phyloP scores from a whole-genome alignment of 2,797 vertebrate species.

The Neosilurus hyrtlii region DNA sequence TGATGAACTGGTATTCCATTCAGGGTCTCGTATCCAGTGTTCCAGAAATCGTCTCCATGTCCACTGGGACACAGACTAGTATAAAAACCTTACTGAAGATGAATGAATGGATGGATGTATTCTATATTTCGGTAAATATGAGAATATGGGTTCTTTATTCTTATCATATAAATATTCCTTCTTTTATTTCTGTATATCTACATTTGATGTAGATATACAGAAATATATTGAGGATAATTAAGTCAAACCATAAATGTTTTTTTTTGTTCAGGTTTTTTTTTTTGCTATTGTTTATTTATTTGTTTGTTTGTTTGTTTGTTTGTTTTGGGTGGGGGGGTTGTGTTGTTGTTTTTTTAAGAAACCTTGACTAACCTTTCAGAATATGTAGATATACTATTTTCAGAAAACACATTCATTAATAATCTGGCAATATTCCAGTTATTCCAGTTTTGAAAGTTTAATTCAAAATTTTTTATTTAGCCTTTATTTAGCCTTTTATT shows the following conservation, averaged over 20 bases:
- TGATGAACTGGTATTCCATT: background rate
- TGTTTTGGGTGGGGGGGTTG: no score
- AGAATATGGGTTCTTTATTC: background rate
- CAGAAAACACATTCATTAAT: no score
- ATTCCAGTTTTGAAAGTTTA: no score
- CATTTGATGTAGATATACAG: no score
- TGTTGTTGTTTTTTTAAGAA: background rate
- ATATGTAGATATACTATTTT: background rate
- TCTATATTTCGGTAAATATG: background rate
- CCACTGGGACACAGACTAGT: background rate
- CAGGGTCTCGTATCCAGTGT: background rate
- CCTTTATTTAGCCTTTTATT: no score
- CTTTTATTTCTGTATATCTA: background rate
- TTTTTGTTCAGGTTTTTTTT: background rate
- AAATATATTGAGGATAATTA: no score
- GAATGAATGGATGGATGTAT: background rate
- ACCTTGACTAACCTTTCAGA: background rate
- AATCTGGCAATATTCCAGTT: no score
- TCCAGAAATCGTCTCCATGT: background rate
- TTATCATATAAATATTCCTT: background rate
- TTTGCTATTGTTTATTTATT: no score
- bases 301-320: no score
- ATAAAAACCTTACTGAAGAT: background rate
- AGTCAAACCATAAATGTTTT: background rate
- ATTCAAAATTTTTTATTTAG: no score